Base-by-base conservation (phyloP, 2,797 vertebrate genomes). In the Limnodromus scolopaceus region DNA sequence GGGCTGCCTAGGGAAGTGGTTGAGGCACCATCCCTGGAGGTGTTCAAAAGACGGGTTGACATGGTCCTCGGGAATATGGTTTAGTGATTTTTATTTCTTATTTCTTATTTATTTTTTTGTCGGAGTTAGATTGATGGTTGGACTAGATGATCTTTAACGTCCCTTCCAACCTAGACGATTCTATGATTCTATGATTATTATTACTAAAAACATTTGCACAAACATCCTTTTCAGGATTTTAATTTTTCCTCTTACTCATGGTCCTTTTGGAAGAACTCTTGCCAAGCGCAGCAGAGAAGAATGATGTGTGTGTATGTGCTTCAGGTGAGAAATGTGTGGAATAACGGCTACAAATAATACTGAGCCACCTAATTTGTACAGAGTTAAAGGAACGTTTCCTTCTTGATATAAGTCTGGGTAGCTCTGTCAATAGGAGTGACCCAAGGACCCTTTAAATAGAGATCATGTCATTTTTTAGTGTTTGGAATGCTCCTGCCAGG, bases 161-260 rank as follows among this genome's bases (percentile, higher is more conserved):
- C 15, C 39, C 39, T 41, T 41, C 39, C 39, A 41, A 41, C 39
- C 15, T 41, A 41, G 39, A 16, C 15, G 39, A 41, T 41, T 41
- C 39, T 41, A 16, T 41, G 39, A 15, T 41, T 41, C 39, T 41
- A 13, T 41, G 39, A 39, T 39, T 78, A 30, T 81, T 84, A 48
- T 55, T 92, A 22, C 43, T 89, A 19, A 89, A 83, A 69, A 13
- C 25, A 61, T 63, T 87, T 61, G 38, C 48, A 83, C 24, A 68
- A 88, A 41, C 25, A 36, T 57, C 13, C 43, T 46, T 93, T 83
- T 88, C 41, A 69, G n/a, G 66, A 55, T 92, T 91, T 91, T 86
- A 45, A 54, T 82, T 89, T 87, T 17, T 71, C 9, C 14, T 82
- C 46, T 66, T 90, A 36, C 27, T 75, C 71, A 32, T 45, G 6